Percentiles rank a stretch among this genome's conserved stretches.
Conservation (phyloP, 2,113 vertebrate genomes). For the Aegithalos caudatus region DNA sequence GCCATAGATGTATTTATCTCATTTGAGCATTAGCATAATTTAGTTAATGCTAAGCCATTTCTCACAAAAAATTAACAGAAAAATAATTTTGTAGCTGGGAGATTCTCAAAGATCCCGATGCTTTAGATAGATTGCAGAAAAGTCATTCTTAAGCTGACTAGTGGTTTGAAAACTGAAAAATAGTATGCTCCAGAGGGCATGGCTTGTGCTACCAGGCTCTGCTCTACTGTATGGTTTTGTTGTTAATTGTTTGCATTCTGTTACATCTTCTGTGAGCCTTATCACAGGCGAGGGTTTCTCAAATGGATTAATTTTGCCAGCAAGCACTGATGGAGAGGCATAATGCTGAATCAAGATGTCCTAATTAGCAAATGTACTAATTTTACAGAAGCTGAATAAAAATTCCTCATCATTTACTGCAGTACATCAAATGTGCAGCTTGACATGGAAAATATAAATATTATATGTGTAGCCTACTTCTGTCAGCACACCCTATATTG, state of each 20-base stretch:
- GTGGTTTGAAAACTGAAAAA: neutral
- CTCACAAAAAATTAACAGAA: neutral
- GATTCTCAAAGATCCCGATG: neutral
- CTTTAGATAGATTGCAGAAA: neutral
- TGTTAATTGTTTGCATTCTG: conserved; percentile 39
- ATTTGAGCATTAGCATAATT: neutral
- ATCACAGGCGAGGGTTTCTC: neutral
- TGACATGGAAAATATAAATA: neutral
- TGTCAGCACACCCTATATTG: neutral
- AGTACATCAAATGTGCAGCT: neutral
- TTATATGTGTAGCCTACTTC: neutral
- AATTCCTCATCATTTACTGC: neutral
- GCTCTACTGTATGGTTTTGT: conserved; percentile 4
- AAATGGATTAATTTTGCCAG: neutral
- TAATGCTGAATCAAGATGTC: neutral
- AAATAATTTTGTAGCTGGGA: neutral
- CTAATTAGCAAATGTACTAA: neutral
- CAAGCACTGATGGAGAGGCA: neutral
- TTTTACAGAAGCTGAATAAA: neutral
- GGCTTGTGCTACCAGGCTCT: conserved; percentile 24
- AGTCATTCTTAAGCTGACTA: neutral
- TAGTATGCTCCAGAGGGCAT: neutral
- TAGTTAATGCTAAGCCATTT: neutral
- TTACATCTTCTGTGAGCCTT: conserved; percentile 2
- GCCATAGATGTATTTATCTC: neutral